Evolutionary conservation across 2,888 invertebrate genomes (phyloP), one percentile per base, ranked within the genome.

Genomic region (Trissolcus brochymenae): DNA sequence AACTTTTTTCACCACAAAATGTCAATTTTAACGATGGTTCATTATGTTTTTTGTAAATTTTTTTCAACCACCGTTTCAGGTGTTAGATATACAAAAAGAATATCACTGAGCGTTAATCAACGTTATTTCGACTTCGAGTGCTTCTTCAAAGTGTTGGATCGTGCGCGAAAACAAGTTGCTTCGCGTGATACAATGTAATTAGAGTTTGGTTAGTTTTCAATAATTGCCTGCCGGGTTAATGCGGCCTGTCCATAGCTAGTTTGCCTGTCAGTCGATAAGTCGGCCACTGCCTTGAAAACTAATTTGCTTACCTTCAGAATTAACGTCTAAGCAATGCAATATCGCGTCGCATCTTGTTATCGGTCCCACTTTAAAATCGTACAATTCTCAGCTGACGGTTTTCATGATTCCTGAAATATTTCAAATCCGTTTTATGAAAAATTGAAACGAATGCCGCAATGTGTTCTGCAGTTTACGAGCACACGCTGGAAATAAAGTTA

Each of bases 191-290:
- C 75, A 68, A 74, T 72, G 81, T 81, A 83, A 83, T 84, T 84
- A 82, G 82, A 82, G 80, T 83, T 83, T 72, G 82, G 81, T 83
- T 84, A 83, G 83, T 84, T 84, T 84, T 84, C 83, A 84, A 83
- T 84, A 82, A 83, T 83, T 82, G 79, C 82, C 80, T 56, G 79
- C 79, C 61, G 66, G 64, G 59, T 76, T 79, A 78, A 79, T 79
- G 74, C 76, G 60, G 71, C 76, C 81, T 80, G 81, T 82, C 76
- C 80, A 77, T 81, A 81, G 75, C 79, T 79, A 79, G 76, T 82
- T 82, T 79, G 73, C 79, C 78, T 79, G 81, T 80, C 80, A 80
- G 79, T 80, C 78, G 79, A 80, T 78, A 80, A 80, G 76, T 78
- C 78, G 80, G 74, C 80, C 74, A 66, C 65, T 76, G 76, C 78